Evolutionary conservation across 2,888 invertebrate species (phyloP), one percentile per base, ranked within the genome.

Genomic region (Andrena fulva): DNA sequence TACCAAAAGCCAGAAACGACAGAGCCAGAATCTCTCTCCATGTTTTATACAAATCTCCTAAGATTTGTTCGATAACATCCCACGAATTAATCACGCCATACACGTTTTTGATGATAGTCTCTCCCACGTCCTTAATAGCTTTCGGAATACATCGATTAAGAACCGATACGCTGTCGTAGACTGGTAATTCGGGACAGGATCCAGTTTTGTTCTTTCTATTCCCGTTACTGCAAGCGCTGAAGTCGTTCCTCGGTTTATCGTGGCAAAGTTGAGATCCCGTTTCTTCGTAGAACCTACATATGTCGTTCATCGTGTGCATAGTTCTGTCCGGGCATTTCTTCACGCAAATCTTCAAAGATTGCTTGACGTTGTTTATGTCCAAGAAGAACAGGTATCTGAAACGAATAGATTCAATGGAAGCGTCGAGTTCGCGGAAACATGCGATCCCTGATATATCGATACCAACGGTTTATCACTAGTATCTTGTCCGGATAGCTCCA

Each of bases 91-190:
- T 95, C 89, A 97, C 95, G 5, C 96, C 96, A 94, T 98, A 98
- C 88, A 98, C 96, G 92, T 97, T 96, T 67, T 95, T 95, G 80
- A 96, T 95, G 33, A 97, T 95, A 85, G 95, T 95, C 54, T 95
- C 94, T 0, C 96, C 95, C 10, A 96, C 94, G 73, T 97, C 96
- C 86, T 96, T 95, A 8, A 97, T 95, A 60, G 96, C 95, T 90
- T 95, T 96, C 5, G 99, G 99, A 88, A 99, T 96, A 94, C 99
- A 99, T 78, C 99, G 96, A 93, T 98, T 98, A 76, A 99, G 94
- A 42, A 99, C 95, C 3, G 98, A 96, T 75, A 95, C 95, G 90
- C 98, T 97, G 85, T 97, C 96, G 93, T 96, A 96, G 5, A 98
- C 96, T 1, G 98, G 98, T 80, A 97, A 94, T 62, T 94, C 95